phyloP scores from a whole-genome alignment of 2,888 invertebrate genomes.

The Macrophya alboannulata region DNA sequence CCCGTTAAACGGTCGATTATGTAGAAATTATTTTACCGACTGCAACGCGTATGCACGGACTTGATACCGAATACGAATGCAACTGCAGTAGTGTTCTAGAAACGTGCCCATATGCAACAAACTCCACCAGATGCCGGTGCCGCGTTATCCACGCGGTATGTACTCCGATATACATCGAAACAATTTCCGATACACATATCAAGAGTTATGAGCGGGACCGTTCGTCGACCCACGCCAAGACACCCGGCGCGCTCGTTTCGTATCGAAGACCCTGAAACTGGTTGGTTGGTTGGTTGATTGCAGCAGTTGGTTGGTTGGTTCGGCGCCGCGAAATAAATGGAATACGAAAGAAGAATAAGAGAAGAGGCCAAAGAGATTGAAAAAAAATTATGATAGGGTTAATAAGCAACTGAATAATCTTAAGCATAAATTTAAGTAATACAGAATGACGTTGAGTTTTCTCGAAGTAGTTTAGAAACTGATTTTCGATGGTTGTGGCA shows the following conservation, averaged over 20 bases:
- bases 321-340: constrained; percentile 67
- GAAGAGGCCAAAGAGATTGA: background rate
- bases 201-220: constrained; percentile 73
- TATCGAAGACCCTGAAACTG: constrained; percentile 71
- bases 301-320: constrained; percentile 66
- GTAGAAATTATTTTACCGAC: constrained; percentile 4
- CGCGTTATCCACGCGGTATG: constrained; percentile 16
- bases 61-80: background rate
- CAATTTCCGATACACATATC: constrained; percentile 70
- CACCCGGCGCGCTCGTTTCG: constrained; percentile 54
- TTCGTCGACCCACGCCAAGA: constrained; percentile 73
- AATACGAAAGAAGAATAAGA: constrained; percentile 49
- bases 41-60: background rate
- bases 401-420: background rate
- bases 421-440: background rate
- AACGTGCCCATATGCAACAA: constrained; percentile 25
- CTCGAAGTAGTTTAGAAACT: background rate
- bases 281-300: constrained; percentile 62
- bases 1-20: background rate
- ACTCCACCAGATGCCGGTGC: constrained; percentile 35
- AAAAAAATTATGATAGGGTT: background rate
- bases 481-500: background rate
- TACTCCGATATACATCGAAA: constrained; percentile 50
- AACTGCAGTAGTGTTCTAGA: background rate
- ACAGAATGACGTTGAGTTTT: background rate